Percentiles rank a stretch among this genome's conserved stretches.
Evolutionary conservation across 2,888 invertebrate genomes (phyloP).

Genomic region (Chrysomela aeneicollis): DNA sequence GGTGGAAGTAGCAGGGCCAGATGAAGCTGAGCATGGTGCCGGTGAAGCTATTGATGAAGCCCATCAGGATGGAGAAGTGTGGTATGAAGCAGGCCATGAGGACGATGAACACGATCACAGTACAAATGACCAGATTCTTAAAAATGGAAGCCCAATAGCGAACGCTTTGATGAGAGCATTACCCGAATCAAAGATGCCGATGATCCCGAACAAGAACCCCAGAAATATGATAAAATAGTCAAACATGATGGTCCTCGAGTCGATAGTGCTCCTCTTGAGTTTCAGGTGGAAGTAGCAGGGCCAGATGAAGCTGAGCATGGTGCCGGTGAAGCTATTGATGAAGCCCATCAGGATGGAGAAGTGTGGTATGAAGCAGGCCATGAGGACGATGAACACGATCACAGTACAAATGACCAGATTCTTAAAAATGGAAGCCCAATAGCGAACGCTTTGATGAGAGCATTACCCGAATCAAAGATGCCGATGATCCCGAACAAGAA

Average conservation of each 20-base stretch:
- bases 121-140: too few species aligned
- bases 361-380: conserved; percentile 98
- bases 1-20: conserved; percentile 99
- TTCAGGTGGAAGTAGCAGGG: conserved; percentile 98
- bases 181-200: conserved; percentile 94
- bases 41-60: conserved; percentile 98
- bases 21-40: conserved; percentile 99
- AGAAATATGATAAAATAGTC: conserved; percentile 93
- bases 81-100: conserved; percentile 97
- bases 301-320: conserved; percentile 99
- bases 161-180: conserved; percentile 91
- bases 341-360: conserved; percentile 99
- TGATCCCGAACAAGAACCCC: conserved; percentile 90
- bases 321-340: conserved; percentile 98
- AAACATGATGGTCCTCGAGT: conserved; percentile 79
- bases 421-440: conserved; percentile 86
- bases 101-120: conserved; percentile 91
- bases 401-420: neutral
- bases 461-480: conserved; percentile 92
- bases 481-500: conserved; percentile 92
- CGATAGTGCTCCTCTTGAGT: conserved; percentile 85
- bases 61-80: conserved; percentile 98
- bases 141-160: conserved; percentile 88
- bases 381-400: conserved; percentile 88
- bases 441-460: conserved; percentile 88